A percentile compares a stretch with the other conserved stretches of the same genome.
Conservation (phyloP, 2,113 vertebrate genomes). For the Alosa alosa region DNA sequence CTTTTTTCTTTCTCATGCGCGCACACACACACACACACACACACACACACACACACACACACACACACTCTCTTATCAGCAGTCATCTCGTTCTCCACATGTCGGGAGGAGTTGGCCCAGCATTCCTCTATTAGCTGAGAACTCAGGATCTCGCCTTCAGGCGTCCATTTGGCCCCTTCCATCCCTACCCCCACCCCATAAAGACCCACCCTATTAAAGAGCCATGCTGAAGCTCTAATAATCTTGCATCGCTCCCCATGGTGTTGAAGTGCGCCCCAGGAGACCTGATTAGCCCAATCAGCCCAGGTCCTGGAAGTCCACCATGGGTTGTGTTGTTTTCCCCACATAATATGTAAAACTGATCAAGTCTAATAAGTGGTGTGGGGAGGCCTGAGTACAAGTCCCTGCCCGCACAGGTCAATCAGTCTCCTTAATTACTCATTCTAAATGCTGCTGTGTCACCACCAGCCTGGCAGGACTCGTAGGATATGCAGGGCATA, state of each 20-base stretch:
- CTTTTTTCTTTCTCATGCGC: no score
- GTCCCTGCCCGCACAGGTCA: no score
- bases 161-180: neutral
- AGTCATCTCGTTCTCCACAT: neutral
- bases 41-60: neutral
- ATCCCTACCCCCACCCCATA: no score
- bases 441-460: neutral
- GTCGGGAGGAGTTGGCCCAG: neutral
- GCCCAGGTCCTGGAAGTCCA: neutral
- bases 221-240: neutral
- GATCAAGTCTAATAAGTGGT: no score
- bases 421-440: neutral
- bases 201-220: neutral
- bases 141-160: neutral
- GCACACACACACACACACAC: neutral
- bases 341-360: neutral
- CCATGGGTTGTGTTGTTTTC: neutral
- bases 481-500: no score
- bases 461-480: neutral
- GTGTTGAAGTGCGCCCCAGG: neutral
- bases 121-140: neutral
- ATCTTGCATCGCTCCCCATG: neutral
- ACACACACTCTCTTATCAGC: neutral
- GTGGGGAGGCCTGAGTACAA: no score
- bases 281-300: neutral